Base-by-base conservation (phyloP, 1,140 invertebrate species). In the Ganaspis sp. region DNA sequence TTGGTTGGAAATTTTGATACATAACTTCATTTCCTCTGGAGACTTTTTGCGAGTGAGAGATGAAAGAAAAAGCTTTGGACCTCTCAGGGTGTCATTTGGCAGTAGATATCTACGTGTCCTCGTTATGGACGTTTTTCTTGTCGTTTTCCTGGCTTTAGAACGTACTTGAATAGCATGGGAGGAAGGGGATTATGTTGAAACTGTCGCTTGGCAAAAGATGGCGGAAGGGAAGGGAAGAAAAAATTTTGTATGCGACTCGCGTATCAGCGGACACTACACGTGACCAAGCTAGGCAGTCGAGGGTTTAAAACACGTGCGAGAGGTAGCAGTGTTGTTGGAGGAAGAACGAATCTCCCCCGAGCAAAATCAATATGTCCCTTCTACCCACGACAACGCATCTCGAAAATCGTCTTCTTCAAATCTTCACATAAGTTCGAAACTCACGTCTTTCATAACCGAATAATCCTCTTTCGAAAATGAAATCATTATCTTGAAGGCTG, bases 231-330 rank as follows among this genome's bases (percentile, higher is more conserved):
- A 29, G 72, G 76, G 76, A 70, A 72, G 82, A 84, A 82, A 84
- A 82, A 87, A 77, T 87, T 89, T 88, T 80, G 86, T 89, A 90
- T 90, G 87, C 89, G 76, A 82, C 80, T 85, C 86, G 84, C 87
- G 87, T 88, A 82, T 84, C 83, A 82, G 75, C 77, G 87, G 87
- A 88, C 88, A 87, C 78, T 85, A 90, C 87, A 89, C 89, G 89
- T 90, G 89, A 90, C 88, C 84, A 83, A 87, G 86, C 82, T 89
- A 88, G 82, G 74, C 81, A 75, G 79, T 71, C 42, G 82, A 83
- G 83, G 85, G 84, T 89, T 89, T 87, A 87, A 88, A 89, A 85
- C 82, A 77, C 77, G 54, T 70, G 69, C 80, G 81, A 69, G 76
- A 53, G 58, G 79, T 37, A n/a, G n/a, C n/a, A n/a, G n/a, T n/a